These are phyloP conservation scores for Thamnophis elegans DNA, from an alignment of 2,797 vertebrate species.

Conservation along the genomic window DNA sequence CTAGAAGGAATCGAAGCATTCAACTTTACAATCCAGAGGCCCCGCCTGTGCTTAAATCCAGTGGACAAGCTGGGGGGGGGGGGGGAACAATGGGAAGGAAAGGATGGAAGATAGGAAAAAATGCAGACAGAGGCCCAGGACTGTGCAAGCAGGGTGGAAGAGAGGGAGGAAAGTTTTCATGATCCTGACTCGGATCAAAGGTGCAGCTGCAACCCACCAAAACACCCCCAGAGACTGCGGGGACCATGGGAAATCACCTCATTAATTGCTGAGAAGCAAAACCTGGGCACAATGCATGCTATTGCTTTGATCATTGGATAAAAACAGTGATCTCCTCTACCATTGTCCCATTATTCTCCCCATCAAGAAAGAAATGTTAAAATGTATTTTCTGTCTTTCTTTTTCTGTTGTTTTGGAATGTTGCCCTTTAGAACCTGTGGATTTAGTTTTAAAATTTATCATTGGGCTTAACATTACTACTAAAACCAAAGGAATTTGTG, in stretches of 20 bases:
- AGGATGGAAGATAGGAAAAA: no score
- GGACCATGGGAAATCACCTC: neutral
- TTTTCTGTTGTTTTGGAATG: neutral
- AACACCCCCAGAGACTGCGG: no score
- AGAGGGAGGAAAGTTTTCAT: no score
- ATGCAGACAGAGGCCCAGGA: no score
- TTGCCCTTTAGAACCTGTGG: constrained; percentile 20
- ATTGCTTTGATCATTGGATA: neutral
- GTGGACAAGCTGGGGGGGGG: no score
- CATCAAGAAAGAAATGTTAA: constrained; percentile 31
- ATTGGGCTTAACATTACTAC: constrained; percentile 14
- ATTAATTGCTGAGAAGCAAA: neutral
- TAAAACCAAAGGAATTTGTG: neutral
- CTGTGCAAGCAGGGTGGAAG: no score
- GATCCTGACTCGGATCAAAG: no score
- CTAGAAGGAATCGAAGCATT: no score
- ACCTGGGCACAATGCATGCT: neutral
- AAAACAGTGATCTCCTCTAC: neutral
- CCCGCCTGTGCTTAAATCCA: no score
- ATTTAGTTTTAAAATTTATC: constrained; percentile 15
- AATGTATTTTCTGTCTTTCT: constrained; percentile 20
- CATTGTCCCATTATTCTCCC: neutral
- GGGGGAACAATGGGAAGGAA: no score
- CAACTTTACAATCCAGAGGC: no score
- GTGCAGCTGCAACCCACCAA: no score